Conservation (phyloP, 37 sponge, comb jelly and placozoan genomes). For the Beroe forskalii region DNA sequence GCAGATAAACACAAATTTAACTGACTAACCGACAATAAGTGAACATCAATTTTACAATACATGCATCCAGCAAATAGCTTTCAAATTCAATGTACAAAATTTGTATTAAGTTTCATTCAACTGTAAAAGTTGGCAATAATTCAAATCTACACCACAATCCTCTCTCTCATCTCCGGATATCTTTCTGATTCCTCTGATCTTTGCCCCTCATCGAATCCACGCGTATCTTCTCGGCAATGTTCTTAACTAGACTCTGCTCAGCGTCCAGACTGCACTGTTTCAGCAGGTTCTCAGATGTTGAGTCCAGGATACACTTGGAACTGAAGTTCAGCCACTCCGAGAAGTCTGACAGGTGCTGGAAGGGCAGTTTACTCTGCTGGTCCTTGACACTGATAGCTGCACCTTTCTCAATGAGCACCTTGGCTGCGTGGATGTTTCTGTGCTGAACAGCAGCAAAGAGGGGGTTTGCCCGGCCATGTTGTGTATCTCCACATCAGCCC, state of each 20-base stretch:
- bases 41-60: too few species aligned
- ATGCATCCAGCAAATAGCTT: too few species aligned
- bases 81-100: too few species aligned
- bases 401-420: slow-evolving; percentile 54
- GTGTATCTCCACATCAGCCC: slow-evolving; percentile 7
- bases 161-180: background rate
- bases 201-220: background rate
- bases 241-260: slow-evolving; percentile 21
- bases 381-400: slow-evolving; percentile 26
- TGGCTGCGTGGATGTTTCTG: slow-evolving; percentile 60
- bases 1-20: too few species aligned
- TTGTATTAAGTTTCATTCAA: too few species aligned
- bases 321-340: slow-evolving; percentile 38
- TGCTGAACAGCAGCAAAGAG: slow-evolving; percentile 58
- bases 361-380: slow-evolving; percentile 29
- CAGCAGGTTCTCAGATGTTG: slow-evolving; percentile 12
- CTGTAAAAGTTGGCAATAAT: too few species aligned
- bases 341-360: slow-evolving; percentile 37
- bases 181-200: background rate
- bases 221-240: slow-evolving; percentile 3
- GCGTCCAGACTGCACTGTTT: slow-evolving; percentile 59
- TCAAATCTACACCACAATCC: too few species aligned
- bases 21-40: too few species aligned
- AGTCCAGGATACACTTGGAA: slow-evolving; percentile 13
- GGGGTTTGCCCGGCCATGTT: slow-evolving; percentile 33